A percentile compares a stretch with the other conserved stretches of the same genome.
phyloP scores from a whole-genome alignment of 2,113 vertebrate genomes.

The Scalopus aquaticus region DNA sequence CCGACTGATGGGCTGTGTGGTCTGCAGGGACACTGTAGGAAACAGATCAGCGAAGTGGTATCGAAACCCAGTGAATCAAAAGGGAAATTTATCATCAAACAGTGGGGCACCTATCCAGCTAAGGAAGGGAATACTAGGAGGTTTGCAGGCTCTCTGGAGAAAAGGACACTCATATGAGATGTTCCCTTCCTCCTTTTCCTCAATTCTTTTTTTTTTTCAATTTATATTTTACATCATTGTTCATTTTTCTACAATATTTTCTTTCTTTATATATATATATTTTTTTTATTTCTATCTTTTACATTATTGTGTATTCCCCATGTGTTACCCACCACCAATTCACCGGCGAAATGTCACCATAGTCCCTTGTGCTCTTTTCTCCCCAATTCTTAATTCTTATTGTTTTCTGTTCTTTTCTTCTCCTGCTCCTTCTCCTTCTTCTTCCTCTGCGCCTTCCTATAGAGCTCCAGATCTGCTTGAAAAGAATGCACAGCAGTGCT shows the following conservation, averaged over 20 bases:
- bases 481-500: fast-evolving
- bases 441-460: not conserved
- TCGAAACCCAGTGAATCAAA: not conserved
- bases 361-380: too few species aligned
- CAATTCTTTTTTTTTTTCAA: too few species aligned
- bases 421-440: too few species aligned
- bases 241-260: too few species aligned
- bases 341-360: too few species aligned
- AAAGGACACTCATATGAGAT: fast-evolving
- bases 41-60: not conserved
- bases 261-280: too few species aligned
- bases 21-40: fast-evolving
- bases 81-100: too few species aligned
- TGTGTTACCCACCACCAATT: too few species aligned
- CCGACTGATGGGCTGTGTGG: fast-evolving
- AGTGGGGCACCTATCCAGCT: fast-evolving
- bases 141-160: not conserved
- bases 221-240: too few species aligned
- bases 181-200: not conserved
- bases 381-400: too few species aligned
- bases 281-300: too few species aligned
- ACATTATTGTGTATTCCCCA: too few species aligned
- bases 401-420: not conserved
- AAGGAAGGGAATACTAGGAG: not conserved
- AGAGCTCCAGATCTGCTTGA: not conserved